Evolutionary conservation across 1,140 invertebrate genomes (phyloP).

Genomic region (Rhyzopertha dominica): DNA sequence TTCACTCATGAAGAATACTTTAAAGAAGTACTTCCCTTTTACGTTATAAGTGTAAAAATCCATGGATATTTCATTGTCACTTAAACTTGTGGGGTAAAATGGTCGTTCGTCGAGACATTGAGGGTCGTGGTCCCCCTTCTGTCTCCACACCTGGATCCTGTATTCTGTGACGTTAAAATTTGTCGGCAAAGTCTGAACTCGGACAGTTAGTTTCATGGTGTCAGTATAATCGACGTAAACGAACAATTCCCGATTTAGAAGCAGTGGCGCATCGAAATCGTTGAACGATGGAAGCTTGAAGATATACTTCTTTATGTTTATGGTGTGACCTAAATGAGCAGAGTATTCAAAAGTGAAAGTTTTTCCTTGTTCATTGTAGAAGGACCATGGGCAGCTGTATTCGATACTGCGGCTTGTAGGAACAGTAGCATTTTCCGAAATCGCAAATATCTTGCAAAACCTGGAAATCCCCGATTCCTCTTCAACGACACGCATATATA

Average conservation of each 20-base stretch:
- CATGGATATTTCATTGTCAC: not conserved
- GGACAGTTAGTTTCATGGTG: not conserved
- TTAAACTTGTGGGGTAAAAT: not conserved
- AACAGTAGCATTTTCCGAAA: constrained; percentile 5
- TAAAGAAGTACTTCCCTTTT: constrained; percentile 1
- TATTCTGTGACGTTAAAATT: constrained; percentile 2
- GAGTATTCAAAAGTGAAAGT: constrained; percentile 1
- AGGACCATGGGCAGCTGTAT: constrained; percentile 1
- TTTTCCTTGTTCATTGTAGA: not conserved
- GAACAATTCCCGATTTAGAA: not conserved
- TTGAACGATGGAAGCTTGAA: constrained; percentile 2
- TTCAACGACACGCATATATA: no score
- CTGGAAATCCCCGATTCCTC: no score
- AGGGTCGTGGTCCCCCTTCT: not conserved
- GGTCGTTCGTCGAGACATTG: not conserved
- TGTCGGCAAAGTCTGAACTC: not conserved
- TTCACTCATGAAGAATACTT: not conserved
- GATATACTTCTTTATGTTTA: not conserved
- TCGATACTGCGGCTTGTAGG: not conserved
- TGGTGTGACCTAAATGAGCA: not conserved
- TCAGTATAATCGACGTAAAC: constrained; percentile 4
- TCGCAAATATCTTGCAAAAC: not conserved
- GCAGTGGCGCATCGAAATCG: not conserved
- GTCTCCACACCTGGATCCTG: not conserved
- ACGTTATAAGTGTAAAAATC: constrained; percentile 1